Evolutionary conservation across 1,140 invertebrate genomes (phyloP).

Genomic region (Spodoptera litura): DNA sequence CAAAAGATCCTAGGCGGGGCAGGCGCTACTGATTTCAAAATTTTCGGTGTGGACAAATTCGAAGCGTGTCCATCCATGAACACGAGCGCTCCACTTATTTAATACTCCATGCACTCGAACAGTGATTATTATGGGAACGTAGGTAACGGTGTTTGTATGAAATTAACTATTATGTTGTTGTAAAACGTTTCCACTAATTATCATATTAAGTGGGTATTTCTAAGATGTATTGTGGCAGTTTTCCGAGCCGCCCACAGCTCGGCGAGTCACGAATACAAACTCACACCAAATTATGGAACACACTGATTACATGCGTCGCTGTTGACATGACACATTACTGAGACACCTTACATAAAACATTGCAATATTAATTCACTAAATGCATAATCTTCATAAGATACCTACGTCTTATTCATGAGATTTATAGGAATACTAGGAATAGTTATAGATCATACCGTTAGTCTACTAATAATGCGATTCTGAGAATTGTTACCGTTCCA

Average conservation of each 20-base stretch:
- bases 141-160: conserved; percentile 19
- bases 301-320: neutral
- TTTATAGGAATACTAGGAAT: no score
- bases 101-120: neutral
- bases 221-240: conserved; percentile 28
- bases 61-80: neutral
- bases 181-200: conserved; percentile 28
- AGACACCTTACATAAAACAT: conserved; percentile 4
- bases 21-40: no score
- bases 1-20: no score
- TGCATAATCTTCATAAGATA: neutral
- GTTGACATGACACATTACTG: neutral
- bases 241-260: neutral
- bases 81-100: neutral
- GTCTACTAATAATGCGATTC: no score
- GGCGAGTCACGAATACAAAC: conserved; percentile 5
- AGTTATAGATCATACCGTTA: no score
- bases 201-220: conserved; percentile 29
- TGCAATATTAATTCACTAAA: neutral
- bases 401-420: no score
- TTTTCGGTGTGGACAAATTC: no score
- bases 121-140: conserved; percentile 10
- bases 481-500: no score
- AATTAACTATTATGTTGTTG: conserved; percentile 28
- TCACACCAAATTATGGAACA: conserved; percentile 13